phyloP scores from a whole-genome alignment of 2,113 vertebrate species.

The Platysteira castanea region DNA sequence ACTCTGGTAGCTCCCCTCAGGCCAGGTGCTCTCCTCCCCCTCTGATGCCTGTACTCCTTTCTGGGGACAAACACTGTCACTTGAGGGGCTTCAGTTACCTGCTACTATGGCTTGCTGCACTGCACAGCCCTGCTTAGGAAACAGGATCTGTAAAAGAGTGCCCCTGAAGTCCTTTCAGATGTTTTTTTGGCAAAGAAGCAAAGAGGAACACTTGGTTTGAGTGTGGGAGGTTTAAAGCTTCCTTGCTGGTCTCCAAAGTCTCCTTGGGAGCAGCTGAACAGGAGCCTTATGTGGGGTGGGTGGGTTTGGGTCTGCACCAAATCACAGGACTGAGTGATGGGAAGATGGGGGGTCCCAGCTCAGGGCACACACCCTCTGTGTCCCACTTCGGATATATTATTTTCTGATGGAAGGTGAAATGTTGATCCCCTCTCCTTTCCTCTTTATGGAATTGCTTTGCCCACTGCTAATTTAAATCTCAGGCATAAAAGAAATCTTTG shows the following conservation, averaged over 20 bases:
- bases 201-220: not conserved
- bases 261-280: rapidly evolving
- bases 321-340: not conserved
- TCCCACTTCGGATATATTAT: not conserved
- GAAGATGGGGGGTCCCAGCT: not conserved
- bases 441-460: not conserved
- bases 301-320: not conserved
- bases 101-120: not conserved
- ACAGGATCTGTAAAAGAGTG: not conserved
- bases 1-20: not conserved
- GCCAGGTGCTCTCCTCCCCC: not conserved
- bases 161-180: not conserved
- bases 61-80: not conserved
- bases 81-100: not conserved
- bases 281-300: rapidly evolving
- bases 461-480: not conserved
- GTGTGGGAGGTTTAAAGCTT: not conserved
- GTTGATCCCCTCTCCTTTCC: not conserved
- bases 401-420: not conserved
- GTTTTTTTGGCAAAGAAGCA: not conserved
- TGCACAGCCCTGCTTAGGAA: not conserved
- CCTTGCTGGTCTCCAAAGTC: not conserved
- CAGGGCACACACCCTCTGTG: not conserved
- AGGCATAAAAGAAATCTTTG: not conserved
- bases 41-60: not conserved